Conservation (phyloP, 2,113 vertebrate genomes). For the Odobenus rosmarus region DNA sequence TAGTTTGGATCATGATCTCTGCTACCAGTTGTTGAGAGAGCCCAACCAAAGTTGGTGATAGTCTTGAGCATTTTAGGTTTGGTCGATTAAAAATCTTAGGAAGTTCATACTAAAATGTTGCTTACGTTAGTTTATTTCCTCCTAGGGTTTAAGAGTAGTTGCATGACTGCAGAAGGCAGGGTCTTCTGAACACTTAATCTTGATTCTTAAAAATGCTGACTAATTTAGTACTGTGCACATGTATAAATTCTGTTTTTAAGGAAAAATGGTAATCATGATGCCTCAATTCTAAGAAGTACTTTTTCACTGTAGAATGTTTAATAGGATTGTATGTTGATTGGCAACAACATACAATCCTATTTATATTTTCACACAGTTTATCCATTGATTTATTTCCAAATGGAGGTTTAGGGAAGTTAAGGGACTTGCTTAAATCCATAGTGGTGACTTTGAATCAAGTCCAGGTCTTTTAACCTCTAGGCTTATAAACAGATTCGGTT, state of each 20-base stretch:
- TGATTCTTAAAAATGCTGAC: conserved; percentile 2
- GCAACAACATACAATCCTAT: neutral
- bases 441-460: conserved; percentile 15
- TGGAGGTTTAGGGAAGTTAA: neutral
- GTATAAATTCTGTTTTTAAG: neutral
- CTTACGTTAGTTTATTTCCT: conserved; percentile 27
- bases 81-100: neutral
- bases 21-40: neutral
- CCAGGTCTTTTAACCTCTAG: neutral
- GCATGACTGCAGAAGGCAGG: neutral
- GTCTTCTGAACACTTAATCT: conserved; percentile 45
- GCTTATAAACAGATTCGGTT: conserved; percentile 33
- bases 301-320: neutral
- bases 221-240: neutral
- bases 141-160: conserved; percentile 6
- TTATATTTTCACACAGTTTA: neutral
- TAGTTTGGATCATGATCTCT: neutral
- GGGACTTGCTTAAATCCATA: conserved; percentile 8
- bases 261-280: neutral
- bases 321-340: neutral
- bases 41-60: neutral
- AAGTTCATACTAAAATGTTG: neutral
- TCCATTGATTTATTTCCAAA: conserved; percentile 17
- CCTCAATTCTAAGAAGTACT: neutral
- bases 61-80: neutral